Conservation (phyloP, 2,797 vertebrate genomes). For the Moxostoma hubbsi region DNA sequence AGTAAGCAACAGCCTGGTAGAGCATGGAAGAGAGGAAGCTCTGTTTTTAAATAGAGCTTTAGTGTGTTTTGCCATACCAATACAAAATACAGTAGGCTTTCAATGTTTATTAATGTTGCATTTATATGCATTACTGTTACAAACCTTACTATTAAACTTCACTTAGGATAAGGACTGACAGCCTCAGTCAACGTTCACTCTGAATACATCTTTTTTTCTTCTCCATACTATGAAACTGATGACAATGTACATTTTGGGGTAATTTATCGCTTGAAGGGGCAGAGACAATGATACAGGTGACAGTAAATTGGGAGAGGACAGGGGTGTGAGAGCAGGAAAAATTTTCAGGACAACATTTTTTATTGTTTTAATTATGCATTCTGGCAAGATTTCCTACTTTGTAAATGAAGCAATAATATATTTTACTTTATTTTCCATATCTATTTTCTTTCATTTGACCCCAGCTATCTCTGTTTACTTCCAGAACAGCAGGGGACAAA, state of each 20-base stretch:
- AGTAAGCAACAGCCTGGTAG: no score
- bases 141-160: no score
- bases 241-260: no score
- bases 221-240: no score
- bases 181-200: no score
- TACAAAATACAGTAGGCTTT: neutral
- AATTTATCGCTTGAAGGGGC: no score
- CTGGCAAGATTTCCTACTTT: slow-evolving; percentile 33
- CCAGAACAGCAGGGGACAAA: neutral
- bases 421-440: slow-evolving; percentile 51
- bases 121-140: neutral
- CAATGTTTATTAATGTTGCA: neutral
- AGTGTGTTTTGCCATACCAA: neutral
- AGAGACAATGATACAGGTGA: no score
- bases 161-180: no score
- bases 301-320: no score
- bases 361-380: slow-evolving; percentile 24
- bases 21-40: no score
- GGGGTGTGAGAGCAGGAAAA: neutral
- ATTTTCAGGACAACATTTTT: neutral
- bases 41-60: no score
- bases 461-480: neutral
- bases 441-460: slow-evolving; percentile 40
- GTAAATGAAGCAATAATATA: slow-evolving; percentile 50
- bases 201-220: no score